Percentiles rank a stretch among this genome's conserved stretches.
These are phyloP conservation scores for Sebastolobus alascanus DNA, from an alignment of 2,797 vertebrate genomes.

Conservation along the genomic window DNA sequence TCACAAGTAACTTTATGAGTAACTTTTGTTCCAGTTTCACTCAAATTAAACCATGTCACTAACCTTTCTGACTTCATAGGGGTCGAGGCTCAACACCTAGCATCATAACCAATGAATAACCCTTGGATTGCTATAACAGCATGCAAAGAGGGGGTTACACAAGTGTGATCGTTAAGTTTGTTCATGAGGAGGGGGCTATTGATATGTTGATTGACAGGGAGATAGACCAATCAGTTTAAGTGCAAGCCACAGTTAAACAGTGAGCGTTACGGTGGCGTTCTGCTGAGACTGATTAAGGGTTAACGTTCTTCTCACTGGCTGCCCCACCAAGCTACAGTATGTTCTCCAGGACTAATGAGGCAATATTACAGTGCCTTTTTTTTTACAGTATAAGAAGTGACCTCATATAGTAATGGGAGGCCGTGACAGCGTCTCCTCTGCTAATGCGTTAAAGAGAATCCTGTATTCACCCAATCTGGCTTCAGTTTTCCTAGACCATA, in stretches of 20 bases:
- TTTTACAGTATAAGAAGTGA: slow-evolving; percentile 21
- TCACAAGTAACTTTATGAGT: neutral
- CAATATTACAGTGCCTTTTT: neutral
- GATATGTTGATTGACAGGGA: neutral
- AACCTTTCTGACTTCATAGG: neutral
- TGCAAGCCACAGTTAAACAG: neutral
- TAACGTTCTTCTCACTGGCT: slow-evolving; percentile 12
- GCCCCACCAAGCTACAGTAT: neutral
- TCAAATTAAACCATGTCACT: neutral
- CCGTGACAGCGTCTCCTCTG: slow-evolving; percentile 39
- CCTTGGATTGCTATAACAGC: neutral
- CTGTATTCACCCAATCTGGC: slow-evolving; percentile 50
- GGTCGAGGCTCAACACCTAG: too few relatives aligned
- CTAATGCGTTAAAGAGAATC: slow-evolving; percentile 52
- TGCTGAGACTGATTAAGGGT: neutral
- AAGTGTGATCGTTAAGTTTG: neutral
- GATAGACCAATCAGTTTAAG: neutral
- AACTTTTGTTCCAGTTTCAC: neutral
- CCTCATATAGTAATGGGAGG: slow-evolving; percentile 45
- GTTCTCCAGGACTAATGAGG: slow-evolving; percentile 23
- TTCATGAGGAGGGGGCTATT: neutral
- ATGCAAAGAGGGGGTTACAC: neutral
- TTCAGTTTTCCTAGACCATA: slow-evolving; percentile 24
- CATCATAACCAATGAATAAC: neutral
- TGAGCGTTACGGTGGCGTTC: neutral